Conservation (phyloP, 2,888 invertebrate genomes). For the Tetheella fluctuosa region DNA sequence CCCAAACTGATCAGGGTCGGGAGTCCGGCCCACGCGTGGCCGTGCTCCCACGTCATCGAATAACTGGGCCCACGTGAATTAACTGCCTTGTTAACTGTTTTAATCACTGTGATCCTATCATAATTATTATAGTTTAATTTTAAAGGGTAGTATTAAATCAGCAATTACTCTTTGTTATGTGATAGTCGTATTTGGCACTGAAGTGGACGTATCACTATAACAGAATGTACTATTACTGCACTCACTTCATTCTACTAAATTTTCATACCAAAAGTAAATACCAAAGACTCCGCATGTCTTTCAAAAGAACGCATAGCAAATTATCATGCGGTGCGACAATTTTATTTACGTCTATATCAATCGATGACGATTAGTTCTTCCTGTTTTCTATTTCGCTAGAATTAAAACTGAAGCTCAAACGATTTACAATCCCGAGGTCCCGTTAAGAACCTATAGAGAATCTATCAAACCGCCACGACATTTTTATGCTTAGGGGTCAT, state of each 20-base stretch:
- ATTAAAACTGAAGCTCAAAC: too few relatives aligned
- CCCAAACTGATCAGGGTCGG: slow-evolving; percentile 28
- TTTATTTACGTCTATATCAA: not conserved
- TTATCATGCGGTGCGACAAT: not conserved
- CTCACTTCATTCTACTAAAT: not conserved
- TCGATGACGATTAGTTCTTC: not conserved
- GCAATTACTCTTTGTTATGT: too few relatives aligned
- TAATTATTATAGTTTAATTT: not conserved
- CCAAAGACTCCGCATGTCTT: not conserved
- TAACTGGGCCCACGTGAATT: slow-evolving; percentile 52
- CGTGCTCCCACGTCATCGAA: slow-evolving; percentile 58
- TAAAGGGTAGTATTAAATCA: not conserved
- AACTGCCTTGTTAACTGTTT: slow-evolving; percentile 13
- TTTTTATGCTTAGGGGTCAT: too few relatives aligned
- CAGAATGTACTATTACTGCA: too few relatives aligned
- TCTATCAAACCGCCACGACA: not conserved
- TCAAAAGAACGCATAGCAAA: not conserved
- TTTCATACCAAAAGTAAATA: not conserved
- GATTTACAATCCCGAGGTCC: too few relatives aligned
- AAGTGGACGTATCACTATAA: too few relatives aligned
- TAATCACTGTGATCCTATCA: not conserved
- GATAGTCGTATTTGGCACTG: too few relatives aligned
- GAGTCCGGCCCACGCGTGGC: slow-evolving; percentile 55
- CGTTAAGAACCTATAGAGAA: too few relatives aligned
- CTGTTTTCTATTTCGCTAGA: too few relatives aligned